Evolutionary conservation across 2,888 invertebrate species (phyloP).

Genomic region (Eulithis testata): DNA sequence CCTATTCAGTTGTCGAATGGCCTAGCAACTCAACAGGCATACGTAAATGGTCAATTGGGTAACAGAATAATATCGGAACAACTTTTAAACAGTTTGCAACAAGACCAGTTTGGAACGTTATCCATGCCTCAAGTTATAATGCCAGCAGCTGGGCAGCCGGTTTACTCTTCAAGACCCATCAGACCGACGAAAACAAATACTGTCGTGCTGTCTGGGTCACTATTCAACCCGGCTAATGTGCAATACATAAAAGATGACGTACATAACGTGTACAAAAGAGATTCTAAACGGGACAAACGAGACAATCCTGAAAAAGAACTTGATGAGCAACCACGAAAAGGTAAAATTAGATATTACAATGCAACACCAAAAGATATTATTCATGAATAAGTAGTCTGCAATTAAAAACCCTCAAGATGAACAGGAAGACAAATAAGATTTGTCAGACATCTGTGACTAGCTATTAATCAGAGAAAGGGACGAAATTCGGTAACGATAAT

Average conservation of each 20-base stretch:
- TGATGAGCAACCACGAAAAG: conserved; percentile 54
- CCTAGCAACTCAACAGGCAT: conserved; percentile 82
- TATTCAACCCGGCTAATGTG: conserved; percentile 85
- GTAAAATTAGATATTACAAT: conserved; percentile 30
- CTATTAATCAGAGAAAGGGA: too few species aligned
- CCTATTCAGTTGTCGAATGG: conserved; percentile 78
- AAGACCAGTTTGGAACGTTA: conserved; percentile 48
- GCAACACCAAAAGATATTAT: too few species aligned
- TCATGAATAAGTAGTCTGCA: too few species aligned
- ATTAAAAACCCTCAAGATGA: too few species aligned
- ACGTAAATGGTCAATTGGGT: conserved; percentile 87
- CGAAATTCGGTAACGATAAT: too few species aligned
- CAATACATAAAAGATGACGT: conserved; percentile 85
- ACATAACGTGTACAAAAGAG: conserved; percentile 82
- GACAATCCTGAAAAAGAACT: conserved; percentile 79
- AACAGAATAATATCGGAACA: conserved; percentile 85
- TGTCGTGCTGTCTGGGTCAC: conserved; percentile 70
- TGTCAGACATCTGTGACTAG: too few species aligned
- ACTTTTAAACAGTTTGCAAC: conserved; percentile 70
- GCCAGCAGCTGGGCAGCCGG: conserved; percentile 45
- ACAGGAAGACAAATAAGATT: too few species aligned
- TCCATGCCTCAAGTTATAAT: conserved; percentile 48
- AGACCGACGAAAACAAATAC: conserved; percentile 67
- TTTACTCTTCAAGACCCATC: conserved; percentile 50
- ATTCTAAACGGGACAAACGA: conserved; percentile 76